Percentiles rank a stretch among this genome's conserved stretches.
These are phyloP conservation scores for Drosophila kanapiae DNA, from an alignment of 1,140 invertebrate species.

Conservation along the genomic window DNA sequence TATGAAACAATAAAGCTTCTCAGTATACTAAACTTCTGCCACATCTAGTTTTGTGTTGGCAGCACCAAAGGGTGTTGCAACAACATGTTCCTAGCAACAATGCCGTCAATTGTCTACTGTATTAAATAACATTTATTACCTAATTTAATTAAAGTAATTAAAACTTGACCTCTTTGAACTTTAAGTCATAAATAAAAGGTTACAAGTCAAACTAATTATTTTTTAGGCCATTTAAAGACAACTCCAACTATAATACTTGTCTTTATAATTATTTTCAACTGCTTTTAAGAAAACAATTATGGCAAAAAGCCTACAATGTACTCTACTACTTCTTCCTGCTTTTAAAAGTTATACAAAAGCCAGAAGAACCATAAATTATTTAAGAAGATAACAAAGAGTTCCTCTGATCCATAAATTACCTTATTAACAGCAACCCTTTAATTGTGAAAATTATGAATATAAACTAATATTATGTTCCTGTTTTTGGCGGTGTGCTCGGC, in stretches of 20 bases:
- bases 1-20: too few relatives aligned
- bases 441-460: background rate
- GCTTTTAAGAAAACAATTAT: background rate
- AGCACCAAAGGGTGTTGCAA: too few relatives aligned
- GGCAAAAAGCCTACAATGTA: background rate
- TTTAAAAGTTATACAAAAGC: background rate
- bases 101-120: background rate
- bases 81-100: too few relatives aligned
- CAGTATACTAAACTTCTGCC: too few relatives aligned
- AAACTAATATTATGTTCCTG: background rate
- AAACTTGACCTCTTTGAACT: background rate
- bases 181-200: background rate
- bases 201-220: background rate
- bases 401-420: too few relatives aligned
- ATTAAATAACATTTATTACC: background rate
- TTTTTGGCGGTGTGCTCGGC: conserved; percentile 20
- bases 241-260: background rate
- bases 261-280: background rate
- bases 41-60: too few relatives aligned
- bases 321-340: too few relatives aligned
- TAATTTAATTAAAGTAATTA: background rate
- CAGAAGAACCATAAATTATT: background rate
- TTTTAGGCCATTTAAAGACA: background rate
- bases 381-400: background rate
- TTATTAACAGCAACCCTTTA: background rate